phyloP scores from a whole-genome alignment of 2,888 invertebrate species.

The Hipparchia sbordonii region DNA sequence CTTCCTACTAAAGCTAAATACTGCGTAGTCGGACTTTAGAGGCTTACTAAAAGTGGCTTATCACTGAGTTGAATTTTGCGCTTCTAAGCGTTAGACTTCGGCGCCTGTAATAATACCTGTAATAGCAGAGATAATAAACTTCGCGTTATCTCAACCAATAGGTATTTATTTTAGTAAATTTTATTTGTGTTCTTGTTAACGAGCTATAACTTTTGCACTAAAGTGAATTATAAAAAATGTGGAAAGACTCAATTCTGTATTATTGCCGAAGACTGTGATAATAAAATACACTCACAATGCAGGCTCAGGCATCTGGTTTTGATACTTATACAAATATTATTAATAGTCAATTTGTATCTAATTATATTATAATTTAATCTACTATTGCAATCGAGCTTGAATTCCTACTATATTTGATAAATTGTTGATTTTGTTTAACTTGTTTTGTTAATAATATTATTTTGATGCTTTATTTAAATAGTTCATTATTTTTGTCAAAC shows the following conservation, averaged over 20 bases:
- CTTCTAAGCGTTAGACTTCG: no score
- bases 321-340: conserved; percentile 37
- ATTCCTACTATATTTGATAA: conserved; percentile 41
- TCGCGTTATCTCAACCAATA: neutral
- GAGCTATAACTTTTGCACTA: neutral
- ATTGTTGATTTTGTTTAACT: conserved; percentile 28
- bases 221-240: neutral
- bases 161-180: neutral
- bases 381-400: conserved; percentile 63
- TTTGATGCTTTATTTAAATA: conserved; percentile 40
- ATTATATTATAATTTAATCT: conserved; percentile 41
- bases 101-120: no score
- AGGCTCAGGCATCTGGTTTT: conserved; percentile 55
- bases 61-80: no score
- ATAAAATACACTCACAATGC: conserved; percentile 58
- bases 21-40: no score
- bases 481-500: conserved; percentile 33
- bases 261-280: conserved; percentile 50
- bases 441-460: conserved; percentile 42
- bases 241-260: conserved; percentile 40
- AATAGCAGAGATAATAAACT: no score
- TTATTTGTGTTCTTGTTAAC: neutral
- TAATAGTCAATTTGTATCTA: conserved; percentile 54
- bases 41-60: no score
- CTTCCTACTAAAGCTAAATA: no score